Base-by-base conservation (phyloP, 2,888 invertebrate species). In the Lapara coniferarum region DNA sequence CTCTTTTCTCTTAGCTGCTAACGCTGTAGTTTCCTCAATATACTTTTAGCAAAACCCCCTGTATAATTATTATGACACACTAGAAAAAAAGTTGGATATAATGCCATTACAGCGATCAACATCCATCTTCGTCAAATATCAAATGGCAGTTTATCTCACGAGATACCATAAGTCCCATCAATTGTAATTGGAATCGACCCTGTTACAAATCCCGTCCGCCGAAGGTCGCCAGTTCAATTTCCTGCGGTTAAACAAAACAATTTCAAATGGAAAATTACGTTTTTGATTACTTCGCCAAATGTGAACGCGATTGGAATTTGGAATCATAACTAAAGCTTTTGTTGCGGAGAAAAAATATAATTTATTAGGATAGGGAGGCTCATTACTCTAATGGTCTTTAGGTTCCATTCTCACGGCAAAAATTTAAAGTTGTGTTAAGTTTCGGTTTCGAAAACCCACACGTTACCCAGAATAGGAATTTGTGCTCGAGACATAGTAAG, bases 201-300 rank as follows among this genome's bases (percentile, higher is more conserved):
- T 46, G 46, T 12, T 49, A 49, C 63, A 63, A 63, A 63, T 63
- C 63, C 19, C 6, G 49, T 53, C 37, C 10, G 4, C 53, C 44
- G 46, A 67, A 70, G 73, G 73, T 69, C 70, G 67, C 66, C 69
- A 55, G 66, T 69, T 68, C 71, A 71, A 71, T 71, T 73, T 73
- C 73, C 73, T 71, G 66, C 49, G 66, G 49, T 66, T 49, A 49
- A 63, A 66, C 69, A 69, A 69, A 66, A 69, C 49, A 69, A 69
- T 69, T 66, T 56, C 46, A 56, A 67, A 67, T 55, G 56, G 56
- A 46, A 56, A 67, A 63, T 63, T 63, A 63, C 49, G 25, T 63
- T 63, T 63, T 63, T 63, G 63, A 63, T 63, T 63, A 63, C 49
- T 49, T 46, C 19, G 46, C 46, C 16, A 44, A 63, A 63, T 13